These are phyloP conservation scores for Tanytarsus gracilentus DNA, from an alignment of 2,888 invertebrate species.

Conservation along the genomic window DNA sequence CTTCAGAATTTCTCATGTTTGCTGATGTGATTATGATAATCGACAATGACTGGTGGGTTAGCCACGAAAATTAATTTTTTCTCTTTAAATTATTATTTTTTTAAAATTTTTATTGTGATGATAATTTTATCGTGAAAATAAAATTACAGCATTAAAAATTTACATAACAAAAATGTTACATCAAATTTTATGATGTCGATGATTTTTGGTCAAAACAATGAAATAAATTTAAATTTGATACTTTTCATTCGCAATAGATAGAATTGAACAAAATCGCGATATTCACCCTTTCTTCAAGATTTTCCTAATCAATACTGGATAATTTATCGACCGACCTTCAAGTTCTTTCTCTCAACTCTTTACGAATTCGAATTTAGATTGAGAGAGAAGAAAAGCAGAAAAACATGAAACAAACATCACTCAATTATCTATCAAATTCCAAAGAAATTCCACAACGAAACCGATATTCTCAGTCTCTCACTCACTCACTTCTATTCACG, in stretches of 20 bases:
- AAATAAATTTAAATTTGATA: too few species aligned
- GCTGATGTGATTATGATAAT: neutral
- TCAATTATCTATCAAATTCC: constrained; percentile 27
- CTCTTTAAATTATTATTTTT: neutral
- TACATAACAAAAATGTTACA: too few species aligned
- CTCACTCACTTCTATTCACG: neutral
- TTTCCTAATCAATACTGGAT: too few species aligned
- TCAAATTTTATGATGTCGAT: too few species aligned
- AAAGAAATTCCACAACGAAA: constrained; percentile 23
- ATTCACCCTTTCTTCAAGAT: neutral
- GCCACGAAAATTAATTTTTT: too few species aligned
- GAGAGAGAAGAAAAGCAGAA: neutral
- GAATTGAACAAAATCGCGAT: too few species aligned
- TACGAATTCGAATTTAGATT: constrained; percentile 12
- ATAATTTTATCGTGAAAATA: too few species aligned
- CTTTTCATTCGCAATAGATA: too few species aligned
- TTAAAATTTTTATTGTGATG: too few species aligned
- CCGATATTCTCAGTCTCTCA: constrained; percentile 4
- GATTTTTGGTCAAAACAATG: too few species aligned
- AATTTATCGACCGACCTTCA: neutral
- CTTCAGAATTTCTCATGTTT: neutral
- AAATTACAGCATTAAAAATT: too few species aligned
- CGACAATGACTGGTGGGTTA: too few species aligned
- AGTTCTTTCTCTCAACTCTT: neutral
- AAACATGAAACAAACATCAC: constrained; percentile 24